Percentiles rank a stretch among this genome's conserved stretches.
These are phyloP conservation scores for Chascanopsetta lugubris DNA, from an alignment of 2,113 vertebrate species.

Conservation along the genomic window DNA sequence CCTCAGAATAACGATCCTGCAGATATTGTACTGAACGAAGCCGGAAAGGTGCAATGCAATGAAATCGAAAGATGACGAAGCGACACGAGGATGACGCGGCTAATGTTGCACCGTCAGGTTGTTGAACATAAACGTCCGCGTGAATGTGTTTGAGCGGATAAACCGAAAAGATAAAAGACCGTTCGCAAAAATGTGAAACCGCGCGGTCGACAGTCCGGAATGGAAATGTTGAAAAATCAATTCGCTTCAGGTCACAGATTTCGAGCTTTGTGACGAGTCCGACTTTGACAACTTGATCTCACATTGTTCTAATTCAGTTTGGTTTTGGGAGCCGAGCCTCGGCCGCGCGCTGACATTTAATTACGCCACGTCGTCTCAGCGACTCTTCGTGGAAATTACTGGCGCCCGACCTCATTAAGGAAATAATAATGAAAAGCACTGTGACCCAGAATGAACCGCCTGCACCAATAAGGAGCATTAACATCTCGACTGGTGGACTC, in stretches of 20 bases:
- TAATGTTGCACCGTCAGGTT: too few relatives aligned
- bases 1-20: too few relatives aligned
- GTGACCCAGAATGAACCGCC: slow-evolving; percentile 34
- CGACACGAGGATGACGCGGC: too few relatives aligned
- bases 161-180: too few relatives aligned
- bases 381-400: slow-evolving; percentile 25
- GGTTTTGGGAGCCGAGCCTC: slow-evolving; percentile 34
- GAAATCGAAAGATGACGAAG: too few relatives aligned
- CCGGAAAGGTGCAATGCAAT: background rate
- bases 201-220: too few relatives aligned
- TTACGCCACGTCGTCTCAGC: slow-evolving; percentile 16
- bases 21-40: too few relatives aligned
- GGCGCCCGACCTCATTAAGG: slow-evolving; percentile 17
- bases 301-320: slow-evolving; percentile 32
- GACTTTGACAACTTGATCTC: slow-evolving; percentile 1
- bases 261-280: slow-evolving; percentile 1
- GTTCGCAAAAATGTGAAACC: too few relatives aligned
- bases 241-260: too few relatives aligned
- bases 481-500: background rate
- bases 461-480: slow-evolving; percentile 1
- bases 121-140: background rate
- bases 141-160: background rate
- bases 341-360: background rate
- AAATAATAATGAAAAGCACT: slow-evolving; percentile 14
- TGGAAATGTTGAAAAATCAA: background rate